Percentiles rank a stretch among this genome's conserved stretches.
Evolutionary conservation across 2,888 invertebrate genomes (phyloP).

Genomic region (Amblyjoppa proteus): DNA sequence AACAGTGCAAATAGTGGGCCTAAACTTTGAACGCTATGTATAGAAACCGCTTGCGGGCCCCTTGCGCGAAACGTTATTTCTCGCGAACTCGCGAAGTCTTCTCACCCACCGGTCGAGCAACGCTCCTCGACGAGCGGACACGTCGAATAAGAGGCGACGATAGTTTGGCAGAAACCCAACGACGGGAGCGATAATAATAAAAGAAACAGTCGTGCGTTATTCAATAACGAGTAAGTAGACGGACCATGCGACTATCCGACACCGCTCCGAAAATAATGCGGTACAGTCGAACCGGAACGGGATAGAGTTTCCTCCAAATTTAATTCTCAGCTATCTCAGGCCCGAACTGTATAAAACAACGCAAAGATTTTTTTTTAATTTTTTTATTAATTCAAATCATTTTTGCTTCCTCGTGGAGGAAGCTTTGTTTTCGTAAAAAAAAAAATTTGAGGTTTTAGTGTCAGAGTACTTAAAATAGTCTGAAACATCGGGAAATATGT

Average conservation of each 20-base stretch:
- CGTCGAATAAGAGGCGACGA: slow-evolving; percentile 14
- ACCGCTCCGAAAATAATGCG: neutral
- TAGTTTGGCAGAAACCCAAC: slow-evolving; percentile 38
- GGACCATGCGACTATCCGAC: neutral
- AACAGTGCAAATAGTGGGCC: slow-evolving; percentile 79
- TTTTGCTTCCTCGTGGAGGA: neutral
- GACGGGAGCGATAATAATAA: slow-evolving; percentile 4
- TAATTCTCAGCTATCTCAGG: neutral
- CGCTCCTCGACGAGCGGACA: slow-evolving; percentile 5
- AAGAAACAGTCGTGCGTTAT: slow-evolving; percentile 31
- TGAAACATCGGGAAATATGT: no score
- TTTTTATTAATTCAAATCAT: neutral
- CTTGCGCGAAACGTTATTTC: slow-evolving; percentile 22
- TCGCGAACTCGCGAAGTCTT: slow-evolving; percentile 28
- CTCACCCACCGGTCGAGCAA: neutral
- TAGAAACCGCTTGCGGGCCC: slow-evolving; percentile 67
- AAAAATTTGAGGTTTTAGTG: no score
- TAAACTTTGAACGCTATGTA: slow-evolving; percentile 71
- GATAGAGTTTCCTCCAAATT: slow-evolving; percentile 8
- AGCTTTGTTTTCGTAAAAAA: no score
- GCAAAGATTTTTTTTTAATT: no score
- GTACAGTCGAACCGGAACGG: neutral
- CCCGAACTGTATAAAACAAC: neutral
- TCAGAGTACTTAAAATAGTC: no score
- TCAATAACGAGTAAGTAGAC: slow-evolving; percentile 14